A percentile compares a stretch with the other conserved stretches of the same genome.
Conservation (phyloP, 2,888 invertebrate genomes). For the Alentia gelatinosa region DNA sequence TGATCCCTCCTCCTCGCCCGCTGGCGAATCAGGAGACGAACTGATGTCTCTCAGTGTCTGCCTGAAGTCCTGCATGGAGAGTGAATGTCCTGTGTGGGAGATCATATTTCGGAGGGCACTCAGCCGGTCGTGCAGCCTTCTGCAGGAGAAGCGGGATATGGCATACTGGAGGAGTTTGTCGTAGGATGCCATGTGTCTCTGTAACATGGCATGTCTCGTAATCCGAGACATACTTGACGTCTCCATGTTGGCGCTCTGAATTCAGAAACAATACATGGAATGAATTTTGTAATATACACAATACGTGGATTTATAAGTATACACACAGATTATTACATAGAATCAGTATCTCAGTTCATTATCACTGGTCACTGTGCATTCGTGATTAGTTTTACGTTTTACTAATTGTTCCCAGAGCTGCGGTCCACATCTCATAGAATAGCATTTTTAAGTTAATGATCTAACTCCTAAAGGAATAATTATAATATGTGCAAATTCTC, state of each 20-base stretch:
- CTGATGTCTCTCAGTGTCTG: not conserved
- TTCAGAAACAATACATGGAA: too few relatives aligned
- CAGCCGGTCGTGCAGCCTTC: conserved; percentile 68
- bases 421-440: too few relatives aligned
- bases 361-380: too few relatives aligned
- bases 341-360: too few relatives aligned
- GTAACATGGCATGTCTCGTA: conserved; percentile 60
- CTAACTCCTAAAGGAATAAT: too few relatives aligned
- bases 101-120: not conserved
- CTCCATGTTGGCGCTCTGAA: not conserved
- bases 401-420: too few relatives aligned
- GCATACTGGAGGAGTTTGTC: conserved; percentile 72
- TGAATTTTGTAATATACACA: too few relatives aligned
- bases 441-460: too few relatives aligned
- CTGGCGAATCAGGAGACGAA: not conserved
- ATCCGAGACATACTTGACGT: not conserved
- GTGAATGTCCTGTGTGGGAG: not conserved
- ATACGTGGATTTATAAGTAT: too few relatives aligned
- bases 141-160: conserved; percentile 72
- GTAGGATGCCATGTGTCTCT: conserved; percentile 70
- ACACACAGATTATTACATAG: too few relatives aligned
- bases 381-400: too few relatives aligned
- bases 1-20: conserved; percentile 62
- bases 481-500: too few relatives aligned
- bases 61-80: not conserved